Base-by-base conservation (phyloP, 2,113 vertebrate genomes). In the Arvicanthis niloticus region DNA sequence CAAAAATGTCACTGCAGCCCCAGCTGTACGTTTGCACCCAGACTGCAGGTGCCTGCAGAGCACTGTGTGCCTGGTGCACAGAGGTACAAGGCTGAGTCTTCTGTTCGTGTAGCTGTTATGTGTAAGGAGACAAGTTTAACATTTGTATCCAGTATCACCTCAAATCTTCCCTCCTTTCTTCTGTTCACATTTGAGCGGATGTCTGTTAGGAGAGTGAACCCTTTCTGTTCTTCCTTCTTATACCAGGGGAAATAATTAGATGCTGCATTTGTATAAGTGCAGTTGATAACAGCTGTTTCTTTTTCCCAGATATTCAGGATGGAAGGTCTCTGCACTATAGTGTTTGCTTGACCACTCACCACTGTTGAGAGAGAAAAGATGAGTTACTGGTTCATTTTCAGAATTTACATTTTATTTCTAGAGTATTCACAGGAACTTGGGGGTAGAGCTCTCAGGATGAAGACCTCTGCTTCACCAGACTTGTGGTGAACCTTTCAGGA, bases 171-270 rank as follows among this genome's bases (percentile, higher is more conserved):
- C 19, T 91, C 19, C 58, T 81, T 42, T 45, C 75, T 96, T 81
- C 22, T 76, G 2, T n/a, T 2, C 40, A 56, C 7, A 67, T 31
- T 73, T 15, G 45, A 96, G 65, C 0, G 16, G 58, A 91, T 91
- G 3, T 91, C 82, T 58, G 8, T 48, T 51, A 81, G 67, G 19
- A 89, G 24, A 60, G 21, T 53, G 22, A 75, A 22, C 21, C 21
- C 45, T 77, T 92, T 81, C 24, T 34, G 51, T 31, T 82, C 22
- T 62, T 94, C 45, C 42, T 86, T 91, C 58, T 75, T 81, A 10
- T 92, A 90, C 73, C 89, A 90, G 80, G 12, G 42, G 37, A 96
- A 94, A 65, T 88, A 82, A 89, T 82, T 75, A 22, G 4, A 73
- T 75, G 58, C 9, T 7, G 8, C 7, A 1, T 92, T 31, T 16